phyloP scores from a whole-genome alignment of 2,113 vertebrate genomes.

The Clarias magur region DNA sequence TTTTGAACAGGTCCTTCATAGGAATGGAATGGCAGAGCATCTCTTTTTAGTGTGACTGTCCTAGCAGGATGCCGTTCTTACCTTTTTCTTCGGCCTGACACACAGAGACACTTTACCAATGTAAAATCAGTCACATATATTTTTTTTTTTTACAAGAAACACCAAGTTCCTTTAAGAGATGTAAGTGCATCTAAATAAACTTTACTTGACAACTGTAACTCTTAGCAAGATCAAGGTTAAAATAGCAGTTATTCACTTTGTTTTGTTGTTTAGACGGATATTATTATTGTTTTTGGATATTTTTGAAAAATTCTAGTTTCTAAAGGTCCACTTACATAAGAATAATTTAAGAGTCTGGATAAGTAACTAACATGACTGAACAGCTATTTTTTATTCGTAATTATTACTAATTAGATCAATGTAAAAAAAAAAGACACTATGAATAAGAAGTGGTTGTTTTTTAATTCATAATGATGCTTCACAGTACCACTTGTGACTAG shows the following conservation, averaged over 20 bases:
- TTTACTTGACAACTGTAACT: neutral
- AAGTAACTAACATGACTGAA: neutral
- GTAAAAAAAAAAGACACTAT: neutral
- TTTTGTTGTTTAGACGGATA: neutral
- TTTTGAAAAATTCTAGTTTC: neutral
- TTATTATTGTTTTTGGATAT: neutral
- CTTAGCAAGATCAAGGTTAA: neutral
- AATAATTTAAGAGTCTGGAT: neutral
- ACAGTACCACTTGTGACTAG: neutral
- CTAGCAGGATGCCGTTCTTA: neutral
- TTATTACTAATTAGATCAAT: neutral
- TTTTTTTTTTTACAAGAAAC: neutral
- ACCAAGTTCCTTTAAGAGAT: neutral
- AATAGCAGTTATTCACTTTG: neutral
- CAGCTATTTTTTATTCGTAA: neutral
- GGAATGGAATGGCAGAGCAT: neutral
- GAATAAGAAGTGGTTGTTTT: neutral
- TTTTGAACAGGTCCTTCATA: constrained; percentile 6
- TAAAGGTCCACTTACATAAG: neutral
- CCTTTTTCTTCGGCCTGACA: neutral
- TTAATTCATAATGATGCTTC: neutral
- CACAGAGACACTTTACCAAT: neutral
- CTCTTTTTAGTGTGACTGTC: neutral
- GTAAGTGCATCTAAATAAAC: neutral
- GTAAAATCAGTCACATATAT: neutral